Conservation (phyloP, 2,113 vertebrate genomes). For the Anoura caudifer region DNA sequence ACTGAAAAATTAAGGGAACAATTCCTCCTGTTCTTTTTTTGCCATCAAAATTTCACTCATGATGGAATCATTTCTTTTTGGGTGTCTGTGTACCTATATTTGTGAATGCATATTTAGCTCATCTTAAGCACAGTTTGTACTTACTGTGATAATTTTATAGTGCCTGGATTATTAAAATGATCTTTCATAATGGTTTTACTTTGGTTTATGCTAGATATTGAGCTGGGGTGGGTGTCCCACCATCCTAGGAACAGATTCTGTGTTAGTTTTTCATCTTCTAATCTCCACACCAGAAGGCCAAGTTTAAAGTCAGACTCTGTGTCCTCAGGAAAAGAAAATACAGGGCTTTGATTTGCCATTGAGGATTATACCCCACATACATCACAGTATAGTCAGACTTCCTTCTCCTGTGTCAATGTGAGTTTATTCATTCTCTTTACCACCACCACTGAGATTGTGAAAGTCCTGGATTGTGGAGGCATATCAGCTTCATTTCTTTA, state of each 20-base stretch:
- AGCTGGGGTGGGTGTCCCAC: neutral
- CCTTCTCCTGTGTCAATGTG: neutral
- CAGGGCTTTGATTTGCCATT: neutral
- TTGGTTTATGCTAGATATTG: neutral
- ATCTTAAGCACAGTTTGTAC: neutral
- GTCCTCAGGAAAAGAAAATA: neutral
- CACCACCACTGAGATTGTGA: neutral
- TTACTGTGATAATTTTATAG: neutral
- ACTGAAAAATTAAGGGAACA: neutral
- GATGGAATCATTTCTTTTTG: neutral
- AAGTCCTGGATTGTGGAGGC: neutral
- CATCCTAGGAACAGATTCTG: neutral
- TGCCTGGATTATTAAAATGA: neutral
- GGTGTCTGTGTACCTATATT: neutral
- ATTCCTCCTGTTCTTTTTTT: neutral
- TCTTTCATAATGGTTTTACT: neutral
- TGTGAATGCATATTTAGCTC: neutral
- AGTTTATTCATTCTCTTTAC: neutral
- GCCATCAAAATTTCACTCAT: neutral
- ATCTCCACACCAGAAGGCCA: neutral
- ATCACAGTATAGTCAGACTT: neutral
- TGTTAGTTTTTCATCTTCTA: neutral
- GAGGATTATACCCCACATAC: neutral
- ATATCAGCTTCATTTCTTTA: neutral
- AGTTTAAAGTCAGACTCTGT: neutral